A percentile compares a stretch with the other conserved stretches of the same genome.
phyloP scores from a whole-genome alignment of 2,113 vertebrate species.

The Mystacornis crossleyi region DNA sequence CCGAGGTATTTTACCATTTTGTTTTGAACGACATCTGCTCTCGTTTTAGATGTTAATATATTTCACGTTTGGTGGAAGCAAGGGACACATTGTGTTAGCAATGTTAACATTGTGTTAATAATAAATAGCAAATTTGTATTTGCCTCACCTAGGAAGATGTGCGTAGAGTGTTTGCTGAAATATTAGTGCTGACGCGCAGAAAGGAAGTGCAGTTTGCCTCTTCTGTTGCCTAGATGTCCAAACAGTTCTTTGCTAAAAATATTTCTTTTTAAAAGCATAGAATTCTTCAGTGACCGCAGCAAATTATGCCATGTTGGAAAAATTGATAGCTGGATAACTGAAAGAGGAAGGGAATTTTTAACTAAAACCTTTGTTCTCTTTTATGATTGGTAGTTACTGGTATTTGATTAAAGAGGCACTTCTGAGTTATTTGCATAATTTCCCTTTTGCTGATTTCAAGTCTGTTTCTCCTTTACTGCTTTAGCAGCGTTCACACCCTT shows the following conservation, averaged over 20 bases:
- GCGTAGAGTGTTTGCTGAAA: neutral
- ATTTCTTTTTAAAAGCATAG: neutral
- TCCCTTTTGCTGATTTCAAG: neutral
- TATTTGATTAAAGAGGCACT: neutral
- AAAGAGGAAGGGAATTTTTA: neutral
- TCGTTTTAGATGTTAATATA: neutral
- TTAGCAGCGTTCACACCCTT: rapidly evolving
- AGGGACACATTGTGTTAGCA: neutral
- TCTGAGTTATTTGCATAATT: neutral
- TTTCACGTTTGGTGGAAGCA: neutral
- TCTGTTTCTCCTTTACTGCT: neutral
- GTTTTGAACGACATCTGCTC: neutral
- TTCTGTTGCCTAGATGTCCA: neutral
- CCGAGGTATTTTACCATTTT: rapidly evolving
- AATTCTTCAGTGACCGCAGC: neutral
- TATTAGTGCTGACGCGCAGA: neutral
- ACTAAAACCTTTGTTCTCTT: neutral
- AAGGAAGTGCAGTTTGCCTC: neutral
- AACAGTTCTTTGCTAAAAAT: neutral
- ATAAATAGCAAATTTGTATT: neutral
- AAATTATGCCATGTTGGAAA: neutral
- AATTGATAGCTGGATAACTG: neutral
- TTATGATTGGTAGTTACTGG: neutral
- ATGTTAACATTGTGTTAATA: neutral
- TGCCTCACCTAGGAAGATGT: neutral